Base-by-base conservation (phyloP, 2,888 invertebrate species). In the Melangyna quadrimaculata region DNA sequence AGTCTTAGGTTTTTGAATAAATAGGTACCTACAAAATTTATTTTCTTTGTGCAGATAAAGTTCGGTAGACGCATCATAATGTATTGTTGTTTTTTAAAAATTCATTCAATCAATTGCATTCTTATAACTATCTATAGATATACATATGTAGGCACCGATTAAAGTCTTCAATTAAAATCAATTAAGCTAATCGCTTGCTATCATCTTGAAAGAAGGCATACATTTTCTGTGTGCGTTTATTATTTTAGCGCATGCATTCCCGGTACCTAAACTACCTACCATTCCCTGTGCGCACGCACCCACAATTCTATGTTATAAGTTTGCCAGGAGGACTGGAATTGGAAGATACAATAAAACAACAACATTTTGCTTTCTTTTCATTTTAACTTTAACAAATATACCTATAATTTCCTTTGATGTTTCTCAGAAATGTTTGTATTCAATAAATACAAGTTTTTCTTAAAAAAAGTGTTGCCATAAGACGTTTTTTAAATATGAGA, bases 121-220 rank as follows among this genome's bases (percentile, higher is more conserved):
- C 84, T 75, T 80, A 67, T 37, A n/a, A n/a, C n/a, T n/a, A n/a
- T n/a, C n/a, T n/a, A n/a, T n/a, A n/a, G n/a, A n/a, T n/a, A n/a
- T n/a, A 22, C 12, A 2, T 22, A 19, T 35, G 1, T 7, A 19
- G 10, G 17, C 17, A 55, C 37, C 82, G 80, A 87, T 74, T 84
- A 88, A 89, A 89, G 87, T 88, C 87, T 78, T 89, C 90, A 91
- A 91, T 91, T 91, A 91, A 90, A 90, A 88, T 89, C 90, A 91
- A 91, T 91, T 91, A 89, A 91, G 89, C 90, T 90, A 91, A 90
- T 90, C 89, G 90, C 89, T 90, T 88, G 89, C 89, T 89, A 89
- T 89, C 89, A 88, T 61, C 71, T 75, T 55, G 19, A 80, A 78
- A 51, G 70, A 55, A 69, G 45, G 27, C 37, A 78, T 53, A 77